phyloP scores from a whole-genome alignment of 2,113 vertebrate species.

The Calidris pugnax region DNA sequence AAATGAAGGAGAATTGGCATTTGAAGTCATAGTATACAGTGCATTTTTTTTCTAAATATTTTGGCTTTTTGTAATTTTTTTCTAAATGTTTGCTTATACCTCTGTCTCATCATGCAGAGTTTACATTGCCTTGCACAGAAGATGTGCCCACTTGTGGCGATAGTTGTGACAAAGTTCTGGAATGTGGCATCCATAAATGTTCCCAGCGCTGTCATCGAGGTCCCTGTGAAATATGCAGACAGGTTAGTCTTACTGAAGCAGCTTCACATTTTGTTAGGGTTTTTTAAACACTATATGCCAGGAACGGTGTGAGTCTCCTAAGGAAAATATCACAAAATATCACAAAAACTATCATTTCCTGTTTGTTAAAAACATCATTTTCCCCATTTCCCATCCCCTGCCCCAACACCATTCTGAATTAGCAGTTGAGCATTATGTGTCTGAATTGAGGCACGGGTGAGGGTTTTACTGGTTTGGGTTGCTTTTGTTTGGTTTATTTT shows the following conservation, averaged over 20 bases:
- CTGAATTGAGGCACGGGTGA: background rate
- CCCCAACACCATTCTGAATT: background rate
- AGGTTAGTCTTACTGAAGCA: slow-evolving; percentile 76
- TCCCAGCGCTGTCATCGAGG: slow-evolving; percentile 95
- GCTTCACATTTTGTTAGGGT: background rate
- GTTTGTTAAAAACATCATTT: background rate
- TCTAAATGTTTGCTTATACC: background rate
- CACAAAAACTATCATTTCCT: background rate
- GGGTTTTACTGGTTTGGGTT: background rate
- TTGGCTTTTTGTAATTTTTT: background rate
- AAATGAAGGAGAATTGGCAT: background rate
- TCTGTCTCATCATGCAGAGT: slow-evolving; percentile 73
- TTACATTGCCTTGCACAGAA: slow-evolving; percentile 90
- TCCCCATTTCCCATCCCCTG: background rate
- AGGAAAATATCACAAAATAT: background rate
- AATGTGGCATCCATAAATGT: slow-evolving; percentile 91
- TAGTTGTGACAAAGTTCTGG: slow-evolving; percentile 89
- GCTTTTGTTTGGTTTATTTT: background rate
- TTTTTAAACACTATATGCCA: background rate
- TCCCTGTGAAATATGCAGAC: slow-evolving; percentile 92
- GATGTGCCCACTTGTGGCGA: slow-evolving; percentile 93
- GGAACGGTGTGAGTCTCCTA: background rate
- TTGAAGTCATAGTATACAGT: background rate
- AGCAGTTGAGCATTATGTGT: background rate
- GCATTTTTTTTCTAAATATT: background rate